Evolutionary conservation across 2,113 vertebrate genomes (phyloP).

Genomic region (Nerophis ophidion): DNA sequence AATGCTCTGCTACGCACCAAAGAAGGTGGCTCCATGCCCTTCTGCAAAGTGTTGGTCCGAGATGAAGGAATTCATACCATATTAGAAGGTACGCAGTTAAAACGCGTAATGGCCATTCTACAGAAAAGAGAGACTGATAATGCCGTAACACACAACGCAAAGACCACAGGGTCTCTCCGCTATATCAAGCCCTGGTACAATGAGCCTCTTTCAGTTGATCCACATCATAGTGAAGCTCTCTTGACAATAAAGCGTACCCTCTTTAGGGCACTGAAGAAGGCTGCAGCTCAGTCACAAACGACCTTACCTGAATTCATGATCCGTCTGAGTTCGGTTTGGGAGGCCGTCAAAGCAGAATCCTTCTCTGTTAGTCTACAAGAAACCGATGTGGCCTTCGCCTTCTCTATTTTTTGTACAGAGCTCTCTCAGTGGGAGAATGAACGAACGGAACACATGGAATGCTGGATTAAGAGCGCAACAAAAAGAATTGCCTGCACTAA

Average conservation of each 20-base stretch:
- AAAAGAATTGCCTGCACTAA: slow-evolving; percentile 49
- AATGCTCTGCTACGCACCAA: slow-evolving; percentile 73
- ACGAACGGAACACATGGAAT: slow-evolving; percentile 51
- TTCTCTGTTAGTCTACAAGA: slow-evolving; percentile 53
- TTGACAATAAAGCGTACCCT: slow-evolving; percentile 57
- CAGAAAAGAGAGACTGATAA: slow-evolving; percentile 7
- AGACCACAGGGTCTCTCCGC: slow-evolving; percentile 10
- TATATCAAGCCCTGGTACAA: slow-evolving; percentile 59
- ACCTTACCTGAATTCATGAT: slow-evolving; percentile 50
- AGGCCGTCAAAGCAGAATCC: slow-evolving; percentile 53
- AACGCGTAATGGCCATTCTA: slow-evolving; percentile 48
- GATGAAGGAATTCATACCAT: slow-evolving; percentile 45
- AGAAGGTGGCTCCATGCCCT: slow-evolving; percentile 47
- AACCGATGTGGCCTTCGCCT: slow-evolving; percentile 46
- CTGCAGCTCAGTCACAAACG: slow-evolving; percentile 26
- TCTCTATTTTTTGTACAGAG: slow-evolving; percentile 58
- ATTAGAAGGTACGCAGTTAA: slow-evolving; percentile 56
- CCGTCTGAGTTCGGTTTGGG: slow-evolving; percentile 55
- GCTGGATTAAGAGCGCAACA: slow-evolving; percentile 48
- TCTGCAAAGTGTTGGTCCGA: slow-evolving; percentile 52
- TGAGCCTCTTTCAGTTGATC: slow-evolving; percentile 37
- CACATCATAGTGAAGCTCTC: slow-evolving; percentile 49
- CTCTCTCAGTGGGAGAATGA: slow-evolving; percentile 50
- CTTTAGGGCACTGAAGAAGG: slow-evolving; percentile 46
- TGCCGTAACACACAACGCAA: not conserved